phyloP scores from a whole-genome alignment of 2,888 invertebrate genomes.

The Elegia similella region DNA sequence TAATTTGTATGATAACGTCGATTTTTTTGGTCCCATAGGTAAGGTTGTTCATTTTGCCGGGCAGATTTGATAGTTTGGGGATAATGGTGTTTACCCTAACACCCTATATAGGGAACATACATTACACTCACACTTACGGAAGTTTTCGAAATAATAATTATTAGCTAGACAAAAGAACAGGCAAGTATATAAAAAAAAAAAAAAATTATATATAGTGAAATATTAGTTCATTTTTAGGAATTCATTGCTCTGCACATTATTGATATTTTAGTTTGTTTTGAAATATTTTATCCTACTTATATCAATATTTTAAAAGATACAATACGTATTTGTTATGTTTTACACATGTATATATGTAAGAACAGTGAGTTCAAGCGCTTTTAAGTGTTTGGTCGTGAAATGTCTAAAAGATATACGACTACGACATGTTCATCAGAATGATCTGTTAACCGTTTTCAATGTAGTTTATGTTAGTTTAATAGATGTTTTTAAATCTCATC shows the following conservation, averaged over 20 bases:
- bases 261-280: neutral
- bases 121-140: too few relatives aligned
- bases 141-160: too few relatives aligned
- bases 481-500: constrained; percentile 2
- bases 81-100: too few relatives aligned
- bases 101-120: too few relatives aligned
- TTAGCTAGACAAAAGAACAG: neutral
- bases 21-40: too few relatives aligned
- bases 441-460: constrained; percentile 1
- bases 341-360: neutral
- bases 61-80: too few relatives aligned
- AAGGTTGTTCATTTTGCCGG: too few relatives aligned
- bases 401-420: neutral
- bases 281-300: neutral
- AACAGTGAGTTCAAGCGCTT: constrained; percentile 7
- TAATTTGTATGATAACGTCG: too few relatives aligned
- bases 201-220: constrained; percentile 4
- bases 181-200: neutral
- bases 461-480: constrained; percentile 2
- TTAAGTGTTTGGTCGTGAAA: neutral
- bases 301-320: too few relatives aligned
- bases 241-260: constrained; percentile 9
- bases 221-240: constrained; percentile 13
- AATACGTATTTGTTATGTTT: neutral
- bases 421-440: constrained; percentile 7